Conservation (phyloP, 2,113 vertebrate species). For the Fregata magnificens region DNA sequence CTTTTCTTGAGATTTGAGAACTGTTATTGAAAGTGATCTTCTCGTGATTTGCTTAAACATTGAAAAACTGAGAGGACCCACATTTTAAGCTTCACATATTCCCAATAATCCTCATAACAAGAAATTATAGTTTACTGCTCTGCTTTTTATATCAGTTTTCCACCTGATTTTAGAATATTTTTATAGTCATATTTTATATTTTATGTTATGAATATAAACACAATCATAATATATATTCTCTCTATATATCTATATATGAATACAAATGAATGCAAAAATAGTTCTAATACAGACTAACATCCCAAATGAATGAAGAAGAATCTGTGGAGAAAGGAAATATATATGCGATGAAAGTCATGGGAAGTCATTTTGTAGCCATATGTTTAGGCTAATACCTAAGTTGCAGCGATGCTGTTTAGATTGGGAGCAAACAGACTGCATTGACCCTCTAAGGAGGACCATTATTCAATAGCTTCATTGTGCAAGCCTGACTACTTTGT, state of each 20-base stretch:
- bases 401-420: too few species aligned
- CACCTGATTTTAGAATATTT: background rate
- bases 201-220: background rate
- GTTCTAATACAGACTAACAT: background rate
- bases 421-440: too few species aligned
- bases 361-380: too few species aligned
- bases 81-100: background rate
- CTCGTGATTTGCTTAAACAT: background rate
- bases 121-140: background rate
- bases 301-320: background rate
- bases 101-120: background rate
- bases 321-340: background rate
- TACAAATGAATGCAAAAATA: background rate
- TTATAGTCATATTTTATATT: background rate
- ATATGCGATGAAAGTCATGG: background rate
- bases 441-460: too few species aligned
- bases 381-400: too few species aligned
- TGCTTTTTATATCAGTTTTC: background rate
- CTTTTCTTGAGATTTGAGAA: background rate
- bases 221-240: background rate
- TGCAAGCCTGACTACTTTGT: too few species aligned
- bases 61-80: background rate
- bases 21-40: background rate
- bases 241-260: background rate
- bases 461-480: too few species aligned